These are phyloP conservation scores for Micrasema minimum DNA, from an alignment of 1,140 invertebrate species.

Conservation along the genomic window DNA sequence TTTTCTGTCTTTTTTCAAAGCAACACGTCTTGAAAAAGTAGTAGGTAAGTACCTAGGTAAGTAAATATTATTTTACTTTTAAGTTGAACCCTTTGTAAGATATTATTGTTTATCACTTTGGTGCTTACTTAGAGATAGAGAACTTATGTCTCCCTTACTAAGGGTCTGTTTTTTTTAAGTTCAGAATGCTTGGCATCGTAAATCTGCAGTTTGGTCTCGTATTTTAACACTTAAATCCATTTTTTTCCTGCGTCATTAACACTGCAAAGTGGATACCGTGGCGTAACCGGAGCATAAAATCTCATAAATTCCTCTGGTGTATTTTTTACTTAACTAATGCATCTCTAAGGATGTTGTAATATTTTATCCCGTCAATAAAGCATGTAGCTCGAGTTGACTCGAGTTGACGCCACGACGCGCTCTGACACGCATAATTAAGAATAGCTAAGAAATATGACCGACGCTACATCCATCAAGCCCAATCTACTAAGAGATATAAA, in stretches of 20 bases:
- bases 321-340: slow-evolving; percentile 22
- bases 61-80: too few species aligned
- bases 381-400: background rate
- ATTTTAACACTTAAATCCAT: slow-evolving; percentile 22
- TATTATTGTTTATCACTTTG: too few species aligned
- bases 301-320: slow-evolving; percentile 15
- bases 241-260: slow-evolving; percentile 35
- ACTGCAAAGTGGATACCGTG: slow-evolving; percentile 25
- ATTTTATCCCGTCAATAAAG: slow-evolving; percentile 26
- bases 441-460: slow-evolving; percentile 28
- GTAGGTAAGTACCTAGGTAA: too few species aligned
- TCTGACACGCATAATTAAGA: slow-evolving; percentile 26
- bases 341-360: slow-evolving; percentile 24
- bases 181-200: background rate
- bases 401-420: too few species aligned
- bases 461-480: slow-evolving; percentile 25
- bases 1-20: too few species aligned
- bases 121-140: too few species aligned
- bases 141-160: too few species aligned
- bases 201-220: slow-evolving; percentile 22
- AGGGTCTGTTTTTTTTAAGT: too few species aligned
- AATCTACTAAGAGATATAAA: too few species aligned
- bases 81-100: too few species aligned
- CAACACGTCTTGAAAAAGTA: too few species aligned
- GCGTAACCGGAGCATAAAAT: slow-evolving; percentile 33